Base-by-base conservation (phyloP, 2,888 invertebrate genomes). In the Pyrocoelia pectoralis region DNA sequence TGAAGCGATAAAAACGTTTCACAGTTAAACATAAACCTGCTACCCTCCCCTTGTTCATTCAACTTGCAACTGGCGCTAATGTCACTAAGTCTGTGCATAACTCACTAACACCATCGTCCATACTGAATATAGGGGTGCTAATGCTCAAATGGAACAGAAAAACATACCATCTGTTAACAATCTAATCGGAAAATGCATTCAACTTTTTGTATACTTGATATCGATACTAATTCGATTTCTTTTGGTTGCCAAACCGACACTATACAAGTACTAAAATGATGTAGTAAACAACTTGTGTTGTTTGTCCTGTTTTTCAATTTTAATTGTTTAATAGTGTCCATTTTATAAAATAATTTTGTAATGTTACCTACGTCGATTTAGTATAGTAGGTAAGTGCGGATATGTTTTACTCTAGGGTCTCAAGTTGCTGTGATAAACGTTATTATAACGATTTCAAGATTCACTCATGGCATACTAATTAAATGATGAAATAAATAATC, bases 81-180 rank as follows among this genome's bases (percentile, higher is more conserved):
- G 67, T 65, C 67, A 65, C 60, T 62, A 65, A 59, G 61, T 60
- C 59, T 53, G 56, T 66, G 67, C 57, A 63, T 63, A 63, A 63
- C 61, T 64, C 67, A 61, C 60, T 56, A 57, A 64, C 63, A 64
- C 67, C 56, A 57, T 55, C 38, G 59, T 38, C 63, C 33, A 51
- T 55, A 56, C 43, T 29, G 19, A 33, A 61, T 57, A 41, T 61
- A 66, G 73, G 80, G 80, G 79, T 77, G 79, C 77, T 82, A 81
- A 82, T 80, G 81, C 80, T 79, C 76, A 82, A 82, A 82, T 82
- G 81, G 81, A 79, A 81, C 76, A 82, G 81, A 82, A 82, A 81
- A 82, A 80, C 78, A 73, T 78, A 81, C 82, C 82, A 82, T 82
- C 82, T 82, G 82, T 78, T 81, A 79, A 78, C 80, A 80, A 81